Evolutionary conservation across 2,113 vertebrate species (phyloP).

Genomic region (Hippolais icterina): DNA sequence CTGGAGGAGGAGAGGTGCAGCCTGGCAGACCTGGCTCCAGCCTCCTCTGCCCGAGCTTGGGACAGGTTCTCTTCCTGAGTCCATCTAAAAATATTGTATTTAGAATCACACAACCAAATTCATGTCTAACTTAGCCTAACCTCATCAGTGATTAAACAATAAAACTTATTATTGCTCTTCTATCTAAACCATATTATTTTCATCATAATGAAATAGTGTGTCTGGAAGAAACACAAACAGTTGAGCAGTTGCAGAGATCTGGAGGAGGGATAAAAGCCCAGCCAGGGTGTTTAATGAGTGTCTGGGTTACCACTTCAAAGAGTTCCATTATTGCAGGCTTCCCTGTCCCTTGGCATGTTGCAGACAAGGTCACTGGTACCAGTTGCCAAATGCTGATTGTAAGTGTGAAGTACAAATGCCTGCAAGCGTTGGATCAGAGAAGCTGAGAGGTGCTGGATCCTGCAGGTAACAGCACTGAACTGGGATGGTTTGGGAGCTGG

Average conservation of each 20-base stretch:
- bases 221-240: neutral
- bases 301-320: neutral
- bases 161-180: constrained; percentile 2
- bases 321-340: neutral
- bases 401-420: accelerated
- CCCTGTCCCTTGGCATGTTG: neutral
- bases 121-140: constrained; percentile 3
- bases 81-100: neutral
- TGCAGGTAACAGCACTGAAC: neutral
- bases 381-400: neutral
- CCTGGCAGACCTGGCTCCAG: neutral
- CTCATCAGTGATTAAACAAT: constrained; percentile 45
- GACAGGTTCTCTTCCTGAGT: neutral
- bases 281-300: neutral
- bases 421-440: accelerated
- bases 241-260: neutral
- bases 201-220: neutral
- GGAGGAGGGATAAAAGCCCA: neutral
- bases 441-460: neutral
- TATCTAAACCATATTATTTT: neutral
- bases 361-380: neutral
- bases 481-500: neutral
- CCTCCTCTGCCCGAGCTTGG: neutral
- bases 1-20: neutral
- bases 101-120: neutral